Conservation (phyloP, 2,113 vertebrate genomes). For the Megaleporinus macrocephalus region DNA sequence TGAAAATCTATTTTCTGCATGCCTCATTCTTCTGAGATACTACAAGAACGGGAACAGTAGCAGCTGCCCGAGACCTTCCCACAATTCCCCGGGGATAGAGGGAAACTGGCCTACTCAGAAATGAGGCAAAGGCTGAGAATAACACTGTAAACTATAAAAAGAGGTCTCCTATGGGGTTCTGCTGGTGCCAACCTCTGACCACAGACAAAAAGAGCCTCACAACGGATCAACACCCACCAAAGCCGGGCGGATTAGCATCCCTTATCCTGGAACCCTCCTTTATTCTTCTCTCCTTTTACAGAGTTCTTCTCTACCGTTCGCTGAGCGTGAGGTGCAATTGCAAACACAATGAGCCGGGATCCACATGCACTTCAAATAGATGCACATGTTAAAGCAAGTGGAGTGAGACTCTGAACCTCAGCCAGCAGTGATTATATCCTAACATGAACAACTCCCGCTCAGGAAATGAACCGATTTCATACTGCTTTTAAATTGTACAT, state of each 20-base stretch:
- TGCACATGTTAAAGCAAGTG: constrained; percentile 23
- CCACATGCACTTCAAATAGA: constrained; percentile 34
- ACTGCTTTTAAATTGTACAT: background rate
- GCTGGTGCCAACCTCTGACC: constrained; percentile 44
- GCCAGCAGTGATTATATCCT: background rate
- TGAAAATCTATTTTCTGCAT: background rate
- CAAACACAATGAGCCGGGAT: constrained; percentile 61
- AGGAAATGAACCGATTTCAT: background rate
- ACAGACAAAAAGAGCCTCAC: constrained; percentile 38
- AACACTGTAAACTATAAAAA: constrained; percentile 4
- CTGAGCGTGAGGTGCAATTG: constrained; percentile 58
- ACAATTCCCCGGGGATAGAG: constrained; percentile 11
- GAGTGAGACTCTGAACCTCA: background rate
- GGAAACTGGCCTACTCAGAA: constrained; percentile 11
- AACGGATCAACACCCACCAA: constrained; percentile 51
- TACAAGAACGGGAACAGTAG: constrained; percentile 1
- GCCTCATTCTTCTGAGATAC: background rate
- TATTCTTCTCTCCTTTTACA: constrained; percentile 53
- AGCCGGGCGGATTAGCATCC: constrained; percentile 58
- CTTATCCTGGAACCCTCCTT: constrained; percentile 63
- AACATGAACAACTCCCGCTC: constrained; percentile 55
- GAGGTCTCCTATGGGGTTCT: background rate
- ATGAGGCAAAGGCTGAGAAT: background rate
- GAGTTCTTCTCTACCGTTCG: constrained; percentile 26
- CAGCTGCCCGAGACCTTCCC: constrained; percentile 6